phyloP scores from a whole-genome alignment of 2,888 invertebrate species.

The Branchipolynoe longqiensis region DNA sequence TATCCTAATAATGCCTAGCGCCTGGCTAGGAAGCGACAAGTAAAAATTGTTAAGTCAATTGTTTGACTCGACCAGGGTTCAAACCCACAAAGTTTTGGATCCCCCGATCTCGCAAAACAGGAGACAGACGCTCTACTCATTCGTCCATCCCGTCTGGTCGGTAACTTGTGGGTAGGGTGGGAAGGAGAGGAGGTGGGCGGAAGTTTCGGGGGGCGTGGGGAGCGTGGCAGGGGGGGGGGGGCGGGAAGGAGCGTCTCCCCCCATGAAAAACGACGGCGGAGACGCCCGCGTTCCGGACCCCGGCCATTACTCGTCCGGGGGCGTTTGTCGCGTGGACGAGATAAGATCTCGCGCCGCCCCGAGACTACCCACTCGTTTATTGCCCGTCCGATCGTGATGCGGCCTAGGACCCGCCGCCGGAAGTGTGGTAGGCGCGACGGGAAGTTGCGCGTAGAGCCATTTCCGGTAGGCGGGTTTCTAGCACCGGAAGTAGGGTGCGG shows the following conservation, averaged over 20 bases:
- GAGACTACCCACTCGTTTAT: conserved; percentile 9
- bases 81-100: too few species aligned
- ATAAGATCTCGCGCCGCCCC: background rate
- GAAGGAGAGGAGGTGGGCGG: background rate
- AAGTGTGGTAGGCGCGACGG: conserved; percentile 2
- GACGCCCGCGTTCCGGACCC: conserved; percentile 2
- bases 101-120: too few species aligned
- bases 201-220: background rate
- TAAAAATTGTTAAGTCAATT: too few species aligned
- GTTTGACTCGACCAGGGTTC: too few species aligned
- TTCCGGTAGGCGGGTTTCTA: too few species aligned
- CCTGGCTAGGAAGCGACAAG: too few species aligned
- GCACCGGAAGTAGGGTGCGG: too few species aligned
- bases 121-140: too few species aligned
- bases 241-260: background rate
- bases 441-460: too few species aligned
- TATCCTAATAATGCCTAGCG: too few species aligned
- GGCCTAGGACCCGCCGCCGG: too few species aligned
- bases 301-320: conserved; percentile 1
- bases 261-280: background rate
- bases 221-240: background rate
- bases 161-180: background rate
- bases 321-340: background rate
- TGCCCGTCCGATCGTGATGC: conserved; percentile 9
- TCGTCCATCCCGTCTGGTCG: too few species aligned